phyloP scores from a whole-genome alignment of 2,797 vertebrate species.

The Loris lydekkerianus region DNA sequence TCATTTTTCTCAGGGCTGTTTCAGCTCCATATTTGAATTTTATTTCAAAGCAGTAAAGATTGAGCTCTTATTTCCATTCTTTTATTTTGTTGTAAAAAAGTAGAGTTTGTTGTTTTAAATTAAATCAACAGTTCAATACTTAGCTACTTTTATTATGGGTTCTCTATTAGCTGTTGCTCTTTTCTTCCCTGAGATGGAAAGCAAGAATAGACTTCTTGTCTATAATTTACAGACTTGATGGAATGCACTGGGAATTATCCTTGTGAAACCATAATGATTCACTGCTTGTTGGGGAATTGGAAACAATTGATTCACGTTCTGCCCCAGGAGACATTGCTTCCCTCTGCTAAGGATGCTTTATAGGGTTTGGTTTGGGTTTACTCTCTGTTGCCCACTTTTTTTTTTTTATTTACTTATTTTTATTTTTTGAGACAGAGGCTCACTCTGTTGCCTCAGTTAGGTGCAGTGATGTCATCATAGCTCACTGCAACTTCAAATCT shows the following conservation, averaged over 20 bases:
- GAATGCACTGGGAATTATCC: slow-evolving; percentile 83
- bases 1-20: slow-evolving; percentile 56
- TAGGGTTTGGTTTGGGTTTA: slow-evolving; percentile 72
- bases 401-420: no score
- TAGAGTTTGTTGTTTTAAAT: slow-evolving; percentile 52
- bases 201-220: slow-evolving; percentile 72
- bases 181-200: slow-evolving; percentile 34
- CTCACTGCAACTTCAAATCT: no score
- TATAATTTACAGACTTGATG: slow-evolving; percentile 82
- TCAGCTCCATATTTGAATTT: slow-evolving; percentile 49
- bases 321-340: slow-evolving; percentile 81
- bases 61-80: slow-evolving; percentile 43
- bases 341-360: slow-evolving; percentile 71
- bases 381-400: slow-evolving; percentile 72
- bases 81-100: slow-evolving; percentile 56
- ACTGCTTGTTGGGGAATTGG: slow-evolving; percentile 82
- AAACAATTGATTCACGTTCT: slow-evolving; percentile 84
- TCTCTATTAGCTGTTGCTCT: slow-evolving; percentile 34
- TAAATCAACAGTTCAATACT: slow-evolving; percentile 47
- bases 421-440: no score
- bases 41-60: slow-evolving; percentile 65
- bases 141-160: background rate
- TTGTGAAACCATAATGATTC: slow-evolving; percentile 82
- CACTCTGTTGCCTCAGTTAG: no score
- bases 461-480: no score